phyloP scores from a whole-genome alignment of 2,888 invertebrate species.

The Machimus rusticus region DNA sequence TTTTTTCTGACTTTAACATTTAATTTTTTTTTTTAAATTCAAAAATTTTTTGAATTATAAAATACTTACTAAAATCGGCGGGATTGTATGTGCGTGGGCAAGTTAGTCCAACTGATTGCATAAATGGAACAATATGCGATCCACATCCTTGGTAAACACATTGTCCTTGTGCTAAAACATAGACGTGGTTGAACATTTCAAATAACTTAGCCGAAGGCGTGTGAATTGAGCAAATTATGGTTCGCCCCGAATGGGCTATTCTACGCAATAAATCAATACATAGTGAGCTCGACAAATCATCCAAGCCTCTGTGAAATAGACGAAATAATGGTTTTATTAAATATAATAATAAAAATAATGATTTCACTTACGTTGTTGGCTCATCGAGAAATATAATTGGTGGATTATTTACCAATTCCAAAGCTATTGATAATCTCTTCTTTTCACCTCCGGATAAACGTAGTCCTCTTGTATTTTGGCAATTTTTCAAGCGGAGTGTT shows the following conservation, averaged over 20 bases:
- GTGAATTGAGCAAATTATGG: conserved; percentile 93
- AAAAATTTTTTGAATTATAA: too few relatives aligned
- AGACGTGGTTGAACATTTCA: conserved; percentile 89
- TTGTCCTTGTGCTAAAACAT: conserved; percentile 86
- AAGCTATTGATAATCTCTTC: conserved; percentile 90
- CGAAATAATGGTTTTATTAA: not conserved
- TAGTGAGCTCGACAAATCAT: conserved; percentile 88
- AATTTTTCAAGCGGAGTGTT: conserved; percentile 76
- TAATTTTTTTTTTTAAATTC: too few relatives aligned
- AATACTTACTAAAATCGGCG: conserved; percentile 92
- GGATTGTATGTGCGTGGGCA: conserved; percentile 96
- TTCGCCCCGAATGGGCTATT: conserved; percentile 85
- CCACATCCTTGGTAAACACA: conserved; percentile 89
- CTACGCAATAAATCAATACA: conserved; percentile 85
- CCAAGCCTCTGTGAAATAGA: conserved; percentile 76
- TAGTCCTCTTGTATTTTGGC: conserved; percentile 76
- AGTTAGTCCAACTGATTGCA: conserved; percentile 76
- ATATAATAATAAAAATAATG: not conserved
- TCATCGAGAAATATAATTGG: conserved; percentile 95
- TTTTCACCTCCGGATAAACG: conserved; percentile 90
- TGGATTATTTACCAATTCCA: conserved; percentile 91
- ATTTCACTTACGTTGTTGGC: conserved; percentile 85
- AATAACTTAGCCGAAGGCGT: conserved; percentile 95
- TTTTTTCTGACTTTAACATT: too few relatives aligned
- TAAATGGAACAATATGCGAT: conserved; percentile 80